Base-by-base conservation (phyloP, 2,888 invertebrate genomes). In the Zhengitettix transpicula region DNA sequence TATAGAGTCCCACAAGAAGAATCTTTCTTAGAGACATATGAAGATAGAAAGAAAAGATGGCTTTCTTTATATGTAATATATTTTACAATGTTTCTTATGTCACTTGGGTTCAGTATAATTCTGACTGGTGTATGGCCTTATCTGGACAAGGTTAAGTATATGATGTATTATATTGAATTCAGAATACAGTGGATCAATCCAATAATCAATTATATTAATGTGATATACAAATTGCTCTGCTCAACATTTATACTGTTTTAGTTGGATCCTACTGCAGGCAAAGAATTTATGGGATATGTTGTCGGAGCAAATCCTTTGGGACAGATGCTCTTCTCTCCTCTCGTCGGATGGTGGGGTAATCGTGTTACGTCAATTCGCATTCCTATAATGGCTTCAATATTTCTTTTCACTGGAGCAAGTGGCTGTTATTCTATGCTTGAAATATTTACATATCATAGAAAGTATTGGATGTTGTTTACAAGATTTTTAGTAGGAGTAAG, bases 61-160 rank as follows among this genome's bases (percentile, higher is more conserved):
- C 79, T 81, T 65, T 90, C 90, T 64, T 79, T 91, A 63, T 82
- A 86, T 68, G 79, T 87, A 53, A 86, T 91, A 69, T 90, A 91
- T 74, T 89, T 89, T 73, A 90, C 90, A 59, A 89, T 90, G 85
- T 91, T 92, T 75, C 80, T 90, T 65, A 90, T 91, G 83, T 88
- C 89, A 0, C 76, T 92, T 57, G 91, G 89, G 40, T 91, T 91
- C 74, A 90, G 90, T 71, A 88, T 91, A 66, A 84, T 89, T 65
- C 77, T 92, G 54, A 90, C 91, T 0, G 90, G 90, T 60, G 87
- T 91, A 55, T 92, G 89, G 89, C 91, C 91, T 1, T 92, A 88
- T 71, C 79, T 92, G 61, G 83, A 85, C 70, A 88, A 88, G 81
- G 91, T 90, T 75, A 71, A 66, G 28, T 53, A 28, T 5, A 28